These are phyloP conservation scores for Gastracanthus pulcherrimus DNA, from an alignment of 2,888 invertebrate species.

Conservation along the genomic window DNA sequence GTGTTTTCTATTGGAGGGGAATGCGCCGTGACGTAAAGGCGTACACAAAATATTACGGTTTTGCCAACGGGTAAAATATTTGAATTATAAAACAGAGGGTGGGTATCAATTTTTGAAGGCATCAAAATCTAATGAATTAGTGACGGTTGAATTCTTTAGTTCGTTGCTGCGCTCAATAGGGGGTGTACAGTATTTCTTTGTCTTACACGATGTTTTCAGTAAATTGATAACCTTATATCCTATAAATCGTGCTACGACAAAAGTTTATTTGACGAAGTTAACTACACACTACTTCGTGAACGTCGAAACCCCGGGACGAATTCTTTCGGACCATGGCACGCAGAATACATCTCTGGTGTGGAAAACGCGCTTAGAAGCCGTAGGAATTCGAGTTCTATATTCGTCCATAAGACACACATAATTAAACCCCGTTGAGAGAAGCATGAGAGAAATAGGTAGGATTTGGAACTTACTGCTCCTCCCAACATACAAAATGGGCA, in stretches of 20 bases:
- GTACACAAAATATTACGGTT: background rate
- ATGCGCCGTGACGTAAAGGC: conserved; percentile 3
- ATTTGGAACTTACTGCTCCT: background rate
- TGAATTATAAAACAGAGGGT: conserved; percentile 14
- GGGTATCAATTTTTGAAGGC: conserved; percentile 18
- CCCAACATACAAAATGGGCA: background rate
- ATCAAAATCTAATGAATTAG: background rate
- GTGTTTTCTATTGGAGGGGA: conserved; percentile 5
- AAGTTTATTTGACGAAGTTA: background rate
- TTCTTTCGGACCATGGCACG: conserved; percentile 19
- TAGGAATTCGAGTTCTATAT: background rate
- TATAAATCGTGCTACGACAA: conserved; percentile 13
- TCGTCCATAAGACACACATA: background rate
- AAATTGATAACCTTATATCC: conserved; percentile 23
- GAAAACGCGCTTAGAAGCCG: background rate
- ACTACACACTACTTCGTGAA: background rate
- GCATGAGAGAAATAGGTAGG: background rate
- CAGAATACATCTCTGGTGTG: background rate
- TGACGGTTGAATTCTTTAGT: conserved; percentile 8
- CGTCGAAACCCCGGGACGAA: background rate
- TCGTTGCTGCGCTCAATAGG: background rate
- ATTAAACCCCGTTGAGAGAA: background rate
- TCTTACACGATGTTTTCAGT: conserved; percentile 1
- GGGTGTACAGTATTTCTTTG: conserved; percentile 25
- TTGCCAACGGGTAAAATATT: conserved; percentile 10